Percentiles rank a stretch among this genome's conserved stretches.
phyloP scores from a whole-genome alignment of 2,888 invertebrate genomes.

The Pediacus dermestoides region DNA sequence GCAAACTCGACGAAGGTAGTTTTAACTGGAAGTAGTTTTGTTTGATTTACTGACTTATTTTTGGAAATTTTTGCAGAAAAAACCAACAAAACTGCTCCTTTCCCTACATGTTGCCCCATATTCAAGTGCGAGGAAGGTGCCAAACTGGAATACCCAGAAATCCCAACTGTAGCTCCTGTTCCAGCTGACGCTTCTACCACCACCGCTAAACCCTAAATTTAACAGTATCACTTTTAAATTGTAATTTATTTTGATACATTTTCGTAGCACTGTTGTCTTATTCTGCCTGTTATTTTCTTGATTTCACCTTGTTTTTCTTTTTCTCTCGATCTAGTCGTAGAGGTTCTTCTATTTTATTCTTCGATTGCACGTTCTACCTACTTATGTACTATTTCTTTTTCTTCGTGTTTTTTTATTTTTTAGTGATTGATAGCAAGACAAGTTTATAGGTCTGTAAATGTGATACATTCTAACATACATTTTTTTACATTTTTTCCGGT shows the following conservation, averaged over 20 bases:
- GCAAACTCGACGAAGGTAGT: conserved; percentile 69
- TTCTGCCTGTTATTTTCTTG: too few species aligned
- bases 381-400: too few species aligned
- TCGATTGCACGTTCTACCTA: too few species aligned
- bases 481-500: too few species aligned
- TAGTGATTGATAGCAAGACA: conserved; percentile 1
- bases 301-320: too few species aligned
- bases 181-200: conserved; percentile 27
- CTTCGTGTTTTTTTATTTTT: too few species aligned
- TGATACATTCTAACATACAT: conserved; percentile 6
- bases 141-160: conserved; percentile 81
- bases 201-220: conserved; percentile 35
- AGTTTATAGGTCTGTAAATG: conserved; percentile 4
- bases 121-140: conserved; percentile 85
- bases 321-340: too few species aligned
- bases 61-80: conserved; percentile 57
- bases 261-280: too few species aligned
- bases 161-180: conserved; percentile 54
- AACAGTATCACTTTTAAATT: too few species aligned
- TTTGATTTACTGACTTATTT: not conserved
- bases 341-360: too few species aligned
- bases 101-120: conserved; percentile 81
- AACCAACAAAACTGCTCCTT: conserved; percentile 84
- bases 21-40: too few species aligned
- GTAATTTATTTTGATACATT: too few species aligned